A percentile compares a stretch with the other conserved stretches of the same genome.
Conservation (phyloP, 1,140 invertebrate genomes). For the Drosophila pandora region DNA sequence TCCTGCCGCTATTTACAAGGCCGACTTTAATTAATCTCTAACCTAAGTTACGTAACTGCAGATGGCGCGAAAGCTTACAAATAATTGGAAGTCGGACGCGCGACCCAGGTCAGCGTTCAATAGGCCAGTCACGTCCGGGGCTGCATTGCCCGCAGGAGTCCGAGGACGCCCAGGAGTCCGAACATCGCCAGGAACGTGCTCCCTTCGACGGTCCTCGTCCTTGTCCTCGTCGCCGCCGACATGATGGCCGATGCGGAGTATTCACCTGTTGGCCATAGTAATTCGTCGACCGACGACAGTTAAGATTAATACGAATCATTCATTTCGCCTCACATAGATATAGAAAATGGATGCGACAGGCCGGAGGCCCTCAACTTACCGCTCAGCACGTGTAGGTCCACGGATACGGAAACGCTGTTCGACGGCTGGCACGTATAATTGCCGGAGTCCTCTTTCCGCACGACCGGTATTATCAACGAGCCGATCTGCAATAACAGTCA, state of each 20-base stretch:
- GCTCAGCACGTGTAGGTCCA: constrained; percentile 82
- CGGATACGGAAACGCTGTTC: constrained; percentile 78
- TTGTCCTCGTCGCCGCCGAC: constrained; percentile 59
- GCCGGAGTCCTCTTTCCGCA: constrained; percentile 81
- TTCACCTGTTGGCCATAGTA: constrained; percentile 79
- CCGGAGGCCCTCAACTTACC: constrained; percentile 61
- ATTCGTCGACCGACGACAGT: constrained; percentile 61
- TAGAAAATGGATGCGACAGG: constrained; percentile 2
- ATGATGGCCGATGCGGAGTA: constrained; percentile 84
- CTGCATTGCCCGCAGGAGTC: constrained; percentile 35
- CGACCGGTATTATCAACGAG: constrained; percentile 89
- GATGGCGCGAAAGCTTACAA: constrained; percentile 74
- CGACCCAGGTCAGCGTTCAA: constrained; percentile 47
- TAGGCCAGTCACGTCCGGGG: constrained; percentile 77
- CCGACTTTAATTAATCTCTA: constrained; percentile 79
- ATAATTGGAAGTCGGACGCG: constrained; percentile 67
- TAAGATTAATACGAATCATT: constrained; percentile 80
- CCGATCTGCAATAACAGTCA: constrained; percentile 76
- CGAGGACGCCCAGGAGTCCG: constrained; percentile 44
- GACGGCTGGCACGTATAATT: constrained; percentile 83
- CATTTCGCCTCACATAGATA: constrained; percentile 41
- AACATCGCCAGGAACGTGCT: constrained; percentile 58
- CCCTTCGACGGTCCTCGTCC: constrained; percentile 21
- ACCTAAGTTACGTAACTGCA: constrained; percentile 79
- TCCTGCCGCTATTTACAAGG: constrained; percentile 68